Evolutionary conservation across 1,140 invertebrate genomes (phyloP).

Genomic region (Lepidurus apus): DNA sequence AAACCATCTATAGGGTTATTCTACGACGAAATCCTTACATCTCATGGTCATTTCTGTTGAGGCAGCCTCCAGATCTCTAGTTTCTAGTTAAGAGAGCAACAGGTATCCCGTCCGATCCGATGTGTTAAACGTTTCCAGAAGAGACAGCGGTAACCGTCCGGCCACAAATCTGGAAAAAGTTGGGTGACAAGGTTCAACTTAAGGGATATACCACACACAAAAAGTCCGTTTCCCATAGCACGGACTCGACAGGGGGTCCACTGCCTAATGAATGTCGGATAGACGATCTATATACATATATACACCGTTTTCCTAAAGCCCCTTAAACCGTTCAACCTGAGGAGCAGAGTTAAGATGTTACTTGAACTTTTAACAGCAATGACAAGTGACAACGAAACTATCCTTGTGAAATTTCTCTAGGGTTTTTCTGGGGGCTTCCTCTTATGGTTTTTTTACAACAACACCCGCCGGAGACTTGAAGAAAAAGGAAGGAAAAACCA

Average conservation of each 20-base stretch:
- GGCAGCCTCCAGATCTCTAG: background rate
- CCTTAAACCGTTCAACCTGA: background rate
- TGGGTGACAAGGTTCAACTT: background rate
- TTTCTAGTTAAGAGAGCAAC: background rate
- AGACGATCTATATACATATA: background rate
- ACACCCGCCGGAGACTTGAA: background rate
- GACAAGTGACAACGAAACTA: slow-evolving; percentile 7
- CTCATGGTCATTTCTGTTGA: background rate
- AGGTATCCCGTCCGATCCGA: background rate
- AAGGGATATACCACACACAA: background rate
- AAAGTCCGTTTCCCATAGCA: background rate
- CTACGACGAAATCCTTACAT: background rate
- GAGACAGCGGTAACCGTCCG: slow-evolving; percentile 1
- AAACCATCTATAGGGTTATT: background rate
- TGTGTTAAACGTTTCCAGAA: background rate
- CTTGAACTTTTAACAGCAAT: background rate
- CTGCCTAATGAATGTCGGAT: background rate
- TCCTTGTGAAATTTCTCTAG: background rate
- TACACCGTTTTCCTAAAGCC: background rate
- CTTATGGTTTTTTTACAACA: background rate
- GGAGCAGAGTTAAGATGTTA: background rate
- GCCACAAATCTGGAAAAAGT: background rate
- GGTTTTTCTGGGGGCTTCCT: background rate
- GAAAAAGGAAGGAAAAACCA: background rate
- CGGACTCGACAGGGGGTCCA: background rate